These are phyloP conservation scores for Cyclargus thomasi DNA, from an alignment of 1,140 invertebrate genomes.

Conservation along the genomic window DNA sequence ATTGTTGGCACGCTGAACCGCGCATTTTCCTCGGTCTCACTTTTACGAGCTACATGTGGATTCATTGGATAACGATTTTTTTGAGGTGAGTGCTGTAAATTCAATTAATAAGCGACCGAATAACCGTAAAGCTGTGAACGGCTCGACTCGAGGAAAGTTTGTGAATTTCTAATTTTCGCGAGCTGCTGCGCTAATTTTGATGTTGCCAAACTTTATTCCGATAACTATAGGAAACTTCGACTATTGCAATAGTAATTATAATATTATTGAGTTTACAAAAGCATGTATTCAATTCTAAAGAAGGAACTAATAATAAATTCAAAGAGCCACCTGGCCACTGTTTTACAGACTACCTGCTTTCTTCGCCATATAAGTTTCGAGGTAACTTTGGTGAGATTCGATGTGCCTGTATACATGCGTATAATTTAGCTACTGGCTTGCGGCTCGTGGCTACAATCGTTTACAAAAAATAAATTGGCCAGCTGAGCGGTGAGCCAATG, in stretches of 20 bases:
- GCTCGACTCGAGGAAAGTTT: background rate
- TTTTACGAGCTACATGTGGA: conserved; percentile 53
- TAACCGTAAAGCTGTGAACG: background rate
- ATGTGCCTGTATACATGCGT: background rate
- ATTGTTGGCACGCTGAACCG: conserved; percentile 48
- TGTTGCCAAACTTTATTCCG: background rate
- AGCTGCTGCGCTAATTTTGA: background rate
- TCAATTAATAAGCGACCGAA: conserved; percentile 13
- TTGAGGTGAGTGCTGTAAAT: conserved; percentile 45
- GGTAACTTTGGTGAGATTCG: too few relatives aligned
- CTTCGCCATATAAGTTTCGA: background rate
- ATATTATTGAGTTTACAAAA: background rate
- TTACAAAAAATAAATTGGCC: conserved; percentile 3
- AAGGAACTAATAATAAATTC: background rate
- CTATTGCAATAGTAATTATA: background rate
- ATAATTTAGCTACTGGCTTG: background rate
- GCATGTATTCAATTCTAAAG: background rate
- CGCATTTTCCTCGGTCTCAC: conserved; percentile 36
- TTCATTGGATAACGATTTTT: conserved; percentile 44
- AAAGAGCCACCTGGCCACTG: background rate
- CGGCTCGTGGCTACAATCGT: background rate
- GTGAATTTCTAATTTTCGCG: background rate
- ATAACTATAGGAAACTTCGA: background rate
- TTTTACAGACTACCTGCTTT: background rate
- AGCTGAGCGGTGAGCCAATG: conserved; percentile 21